These are phyloP conservation scores for Eurytoma adleriae DNA, from an alignment of 2,888 invertebrate species.

Conservation along the genomic window DNA sequence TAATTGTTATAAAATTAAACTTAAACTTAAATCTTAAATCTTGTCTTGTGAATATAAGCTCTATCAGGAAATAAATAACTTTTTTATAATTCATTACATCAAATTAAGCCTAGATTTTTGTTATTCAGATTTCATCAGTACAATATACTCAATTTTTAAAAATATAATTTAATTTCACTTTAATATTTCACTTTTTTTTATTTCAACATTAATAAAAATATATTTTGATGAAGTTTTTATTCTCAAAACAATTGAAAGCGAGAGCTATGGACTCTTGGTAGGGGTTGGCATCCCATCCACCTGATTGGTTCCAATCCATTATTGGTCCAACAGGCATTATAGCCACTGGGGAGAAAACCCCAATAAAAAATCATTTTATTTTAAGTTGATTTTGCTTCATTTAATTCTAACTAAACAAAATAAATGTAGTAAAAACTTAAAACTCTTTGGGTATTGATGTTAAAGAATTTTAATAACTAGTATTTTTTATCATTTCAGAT, in stretches of 20 bases:
- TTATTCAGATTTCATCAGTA: neutral
- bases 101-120: neutral
- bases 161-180: too few species aligned
- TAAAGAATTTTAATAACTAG: too few species aligned
- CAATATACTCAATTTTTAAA: neutral
- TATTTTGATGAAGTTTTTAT: constrained; percentile 24
- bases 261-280: constrained; percentile 74
- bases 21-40: neutral
- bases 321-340: constrained; percentile 61
- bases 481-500: constrained; percentile 62
- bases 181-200: neutral
- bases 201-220: neutral
- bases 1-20: constrained; percentile 38
- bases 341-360: constrained; percentile 78
- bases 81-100: neutral
- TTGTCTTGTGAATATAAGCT: constrained; percentile 13
- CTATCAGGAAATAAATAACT: neutral
- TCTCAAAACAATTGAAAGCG: constrained; percentile 60
- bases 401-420: neutral
- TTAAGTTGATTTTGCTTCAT: constrained; percentile 1
- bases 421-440: too few species aligned
- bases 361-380: constrained; percentile 75
- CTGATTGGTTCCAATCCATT: constrained; percentile 59
- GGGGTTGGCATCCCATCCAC: constrained; percentile 80
- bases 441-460: too few species aligned